These are phyloP conservation scores for Papilio aristodemus DNA, from an alignment of 1,140 invertebrate genomes.

Conservation along the genomic window DNA sequence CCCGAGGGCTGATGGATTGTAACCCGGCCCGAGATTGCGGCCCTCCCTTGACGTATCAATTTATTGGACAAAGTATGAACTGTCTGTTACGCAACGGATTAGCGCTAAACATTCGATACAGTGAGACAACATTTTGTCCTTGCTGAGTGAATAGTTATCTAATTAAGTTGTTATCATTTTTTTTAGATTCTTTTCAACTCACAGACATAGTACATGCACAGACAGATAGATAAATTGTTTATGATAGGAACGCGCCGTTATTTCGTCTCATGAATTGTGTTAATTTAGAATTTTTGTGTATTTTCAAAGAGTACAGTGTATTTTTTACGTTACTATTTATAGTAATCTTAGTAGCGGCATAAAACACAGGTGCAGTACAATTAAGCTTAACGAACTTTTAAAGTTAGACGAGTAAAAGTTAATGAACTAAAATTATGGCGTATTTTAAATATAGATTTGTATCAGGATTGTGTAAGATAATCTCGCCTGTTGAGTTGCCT, in stretches of 20 bases:
- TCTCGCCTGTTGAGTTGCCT: neutral
- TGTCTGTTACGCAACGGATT: constrained; percentile 61
- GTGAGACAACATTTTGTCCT: constrained; percentile 26
- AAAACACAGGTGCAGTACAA: constrained; percentile 11
- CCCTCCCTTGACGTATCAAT: constrained; percentile 70
- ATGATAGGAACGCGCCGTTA: too few species aligned
- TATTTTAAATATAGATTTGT: too few species aligned
- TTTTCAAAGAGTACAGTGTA: too few species aligned
- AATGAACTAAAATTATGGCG: constrained; percentile 20
- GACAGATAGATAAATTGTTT: too few species aligned
- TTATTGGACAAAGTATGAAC: constrained; percentile 76
- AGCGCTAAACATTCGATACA: constrained; percentile 52
- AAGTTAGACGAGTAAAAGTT: constrained; percentile 22
- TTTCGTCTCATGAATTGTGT: too few species aligned
- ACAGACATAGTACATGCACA: too few species aligned
- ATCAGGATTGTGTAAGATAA: constrained; percentile 15
- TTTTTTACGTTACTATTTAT: neutral
- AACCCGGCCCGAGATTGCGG: constrained; percentile 60
- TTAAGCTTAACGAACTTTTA: constrained; percentile 27
- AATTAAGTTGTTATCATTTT: too few species aligned
- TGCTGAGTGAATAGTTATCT: too few species aligned
- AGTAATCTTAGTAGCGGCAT: neutral
- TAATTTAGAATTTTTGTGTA: too few species aligned
- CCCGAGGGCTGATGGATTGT: constrained; percentile 62
- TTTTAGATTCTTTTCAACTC: too few species aligned